These are phyloP conservation scores for Oscarella lobularis DNA, from an alignment of 37 sponge, comb jelly and placozoan species.

Conservation along the genomic window DNA sequence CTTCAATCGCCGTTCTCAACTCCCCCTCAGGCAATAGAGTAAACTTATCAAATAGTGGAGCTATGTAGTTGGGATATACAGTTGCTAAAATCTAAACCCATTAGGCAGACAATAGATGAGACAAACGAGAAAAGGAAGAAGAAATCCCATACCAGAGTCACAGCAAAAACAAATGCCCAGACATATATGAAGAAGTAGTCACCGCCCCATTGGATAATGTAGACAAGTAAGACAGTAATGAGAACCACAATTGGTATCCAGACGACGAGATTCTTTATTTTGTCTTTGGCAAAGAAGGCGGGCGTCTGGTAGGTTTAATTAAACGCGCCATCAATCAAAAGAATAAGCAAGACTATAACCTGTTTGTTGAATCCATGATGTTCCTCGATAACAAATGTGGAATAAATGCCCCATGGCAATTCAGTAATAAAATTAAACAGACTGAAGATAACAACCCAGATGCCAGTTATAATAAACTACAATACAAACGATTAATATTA, in stretches of 20 bases:
- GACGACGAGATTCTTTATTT: slow-evolving; percentile 55
- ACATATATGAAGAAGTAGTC: slow-evolving; percentile 87
- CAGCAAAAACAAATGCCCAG: slow-evolving; percentile 55
- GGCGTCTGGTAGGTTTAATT: slow-evolving; percentile 58
- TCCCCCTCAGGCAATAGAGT: slow-evolving; percentile 77
- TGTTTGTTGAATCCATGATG: slow-evolving; percentile 96
- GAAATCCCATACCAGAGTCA: slow-evolving; percentile 40
- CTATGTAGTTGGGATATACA: slow-evolving; percentile 86
- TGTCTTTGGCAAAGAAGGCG: slow-evolving; percentile 74
- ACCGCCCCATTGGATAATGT: slow-evolving; percentile 77
- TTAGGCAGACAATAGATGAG: neutral
- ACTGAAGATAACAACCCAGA: neutral
- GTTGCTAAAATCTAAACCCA: slow-evolving; percentile 38
- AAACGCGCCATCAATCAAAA: too few relatives aligned
- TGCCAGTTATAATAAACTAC: neutral
- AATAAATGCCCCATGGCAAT: slow-evolving; percentile 73
- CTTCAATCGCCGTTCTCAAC: slow-evolving; percentile 56
- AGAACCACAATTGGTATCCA: slow-evolving; percentile 21
- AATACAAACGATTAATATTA: neutral
- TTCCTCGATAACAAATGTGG: slow-evolving; percentile 79
- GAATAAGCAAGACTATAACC: too few relatives aligned
- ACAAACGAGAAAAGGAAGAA: neutral
- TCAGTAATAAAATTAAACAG: slow-evolving; percentile 26
- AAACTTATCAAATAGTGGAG: slow-evolving; percentile 93
- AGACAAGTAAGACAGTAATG: slow-evolving; percentile 29